Conservation (phyloP, 2,888 invertebrate genomes). For the Gari tellinella region DNA sequence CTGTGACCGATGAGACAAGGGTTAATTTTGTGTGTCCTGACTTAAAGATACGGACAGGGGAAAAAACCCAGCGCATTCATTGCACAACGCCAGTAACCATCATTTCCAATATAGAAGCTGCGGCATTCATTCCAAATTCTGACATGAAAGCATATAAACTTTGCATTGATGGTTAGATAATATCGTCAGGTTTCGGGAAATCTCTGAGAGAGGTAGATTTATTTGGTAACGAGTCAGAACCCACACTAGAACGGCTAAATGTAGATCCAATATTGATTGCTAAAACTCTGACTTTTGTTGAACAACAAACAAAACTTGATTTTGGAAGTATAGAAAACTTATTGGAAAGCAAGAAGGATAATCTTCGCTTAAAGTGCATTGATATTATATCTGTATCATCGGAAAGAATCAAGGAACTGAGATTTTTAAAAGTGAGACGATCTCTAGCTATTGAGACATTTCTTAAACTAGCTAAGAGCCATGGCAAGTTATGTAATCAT, state of each 20-base stretch:
- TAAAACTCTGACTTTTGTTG: too few relatives aligned
- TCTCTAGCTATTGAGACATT: not conserved
- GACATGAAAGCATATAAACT: too few relatives aligned
- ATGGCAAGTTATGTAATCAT: not conserved
- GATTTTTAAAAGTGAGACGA: not conserved
- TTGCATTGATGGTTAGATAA: not conserved
- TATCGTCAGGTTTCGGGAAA: not conserved
- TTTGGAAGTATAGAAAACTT: too few relatives aligned
- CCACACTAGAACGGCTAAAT: not conserved
- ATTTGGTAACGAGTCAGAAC: constrained; percentile 2
- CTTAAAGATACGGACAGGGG: not conserved
- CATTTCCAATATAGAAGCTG: not conserved
- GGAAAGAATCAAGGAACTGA: not conserved
- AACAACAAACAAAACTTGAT: too few relatives aligned
- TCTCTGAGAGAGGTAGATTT: not conserved
- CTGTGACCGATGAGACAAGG: constrained; percentile 1
- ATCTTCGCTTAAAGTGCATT: not conserved
- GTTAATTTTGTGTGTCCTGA: constrained; percentile 6
- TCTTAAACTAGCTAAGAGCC: not conserved
- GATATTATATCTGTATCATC: not conserved
- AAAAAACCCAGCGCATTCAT: not conserved
- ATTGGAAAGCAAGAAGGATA: too few relatives aligned
- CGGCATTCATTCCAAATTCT: not conserved
- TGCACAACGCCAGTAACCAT: not conserved
- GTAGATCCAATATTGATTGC: too few relatives aligned